These are phyloP conservation scores for Carcinoscorpius rotundicauda DNA, from an alignment of 1,140 invertebrate genomes.

Conservation along the genomic window DNA sequence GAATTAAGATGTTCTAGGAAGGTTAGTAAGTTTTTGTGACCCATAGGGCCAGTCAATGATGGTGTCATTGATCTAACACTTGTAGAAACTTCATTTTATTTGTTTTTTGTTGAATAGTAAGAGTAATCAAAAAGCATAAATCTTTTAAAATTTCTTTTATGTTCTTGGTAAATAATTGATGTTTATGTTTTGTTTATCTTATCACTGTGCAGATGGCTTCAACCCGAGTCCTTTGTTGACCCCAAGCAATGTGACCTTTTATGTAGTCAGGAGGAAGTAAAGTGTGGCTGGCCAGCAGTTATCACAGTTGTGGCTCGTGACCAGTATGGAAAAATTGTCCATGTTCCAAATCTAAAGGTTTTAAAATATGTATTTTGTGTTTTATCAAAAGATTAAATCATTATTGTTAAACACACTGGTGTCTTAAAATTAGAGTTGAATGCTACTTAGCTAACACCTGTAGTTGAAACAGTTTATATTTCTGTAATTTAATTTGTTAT, in stretches of 20 bases:
- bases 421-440: neutral
- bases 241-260: constrained; percentile 70
- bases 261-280: constrained; percentile 55
- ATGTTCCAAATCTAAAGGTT: constrained; percentile 73
- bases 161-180: neutral
- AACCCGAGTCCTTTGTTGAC: constrained; percentile 84
- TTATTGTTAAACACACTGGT: neutral
- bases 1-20: too few relatives aligned
- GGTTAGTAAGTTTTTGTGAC: too few relatives aligned
- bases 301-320: constrained; percentile 76
- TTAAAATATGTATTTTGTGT: neutral
- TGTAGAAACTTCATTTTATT: neutral
- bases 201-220: constrained; percentile 57
- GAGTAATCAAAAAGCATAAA: neutral
- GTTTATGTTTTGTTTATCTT: constrained; percentile 8
- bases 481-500: too few relatives aligned
- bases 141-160: too few relatives aligned
- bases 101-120: neutral
- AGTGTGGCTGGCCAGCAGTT: constrained; percentile 65
- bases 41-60: too few relatives aligned
- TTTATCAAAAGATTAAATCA: neutral
- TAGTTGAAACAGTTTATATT: too few relatives aligned
- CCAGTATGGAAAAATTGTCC: constrained; percentile 79
- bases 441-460: too few relatives aligned
- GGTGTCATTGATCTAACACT: too few relatives aligned